A percentile compares a stretch with the other conserved stretches of the same genome.
These are phyloP conservation scores for Copidosoma floridanum DNA, from an alignment of 1,140 invertebrate genomes.

Conservation along the genomic window DNA sequence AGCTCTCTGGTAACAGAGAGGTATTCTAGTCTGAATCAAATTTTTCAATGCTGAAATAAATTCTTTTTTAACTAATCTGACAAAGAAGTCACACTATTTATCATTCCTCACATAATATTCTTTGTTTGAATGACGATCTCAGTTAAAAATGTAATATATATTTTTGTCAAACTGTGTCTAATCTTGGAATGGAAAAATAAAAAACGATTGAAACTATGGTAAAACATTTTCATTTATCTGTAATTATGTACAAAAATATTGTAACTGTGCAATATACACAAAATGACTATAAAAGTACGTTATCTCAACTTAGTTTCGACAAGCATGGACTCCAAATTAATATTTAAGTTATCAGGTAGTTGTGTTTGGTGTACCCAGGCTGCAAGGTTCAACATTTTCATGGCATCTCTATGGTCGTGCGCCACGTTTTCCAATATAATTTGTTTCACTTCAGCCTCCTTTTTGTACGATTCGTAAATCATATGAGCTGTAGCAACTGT, in stretches of 20 bases:
- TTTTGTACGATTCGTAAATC: constrained; percentile 37
- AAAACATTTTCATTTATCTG: constrained; percentile 8
- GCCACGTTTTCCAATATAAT: constrained; percentile 43
- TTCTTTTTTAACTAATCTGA: constrained; percentile 10
- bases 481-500: constrained; percentile 32
- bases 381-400: constrained; percentile 42
- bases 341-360: constrained; percentile 32
- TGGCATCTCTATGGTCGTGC: constrained; percentile 35
- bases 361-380: constrained; percentile 43
- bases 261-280: not conserved
- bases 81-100: constrained; percentile 6
- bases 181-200: constrained; percentile 18
- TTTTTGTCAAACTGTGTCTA: constrained; percentile 12
- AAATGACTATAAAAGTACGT: not conserved
- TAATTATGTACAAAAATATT: not conserved
- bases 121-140: too few relatives aligned
- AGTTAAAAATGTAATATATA: constrained; percentile 16
- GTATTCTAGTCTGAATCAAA: constrained; percentile 22
- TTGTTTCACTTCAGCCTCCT: constrained; percentile 36
- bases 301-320: constrained; percentile 41
- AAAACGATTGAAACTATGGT: constrained; percentile 8
- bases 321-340: constrained; percentile 39
- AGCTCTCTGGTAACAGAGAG: constrained; percentile 14
- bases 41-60: constrained; percentile 11
- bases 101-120: too few relatives aligned